Conservation (phyloP, 2,797 vertebrate genomes). For the Loriculus beryllinus region DNA sequence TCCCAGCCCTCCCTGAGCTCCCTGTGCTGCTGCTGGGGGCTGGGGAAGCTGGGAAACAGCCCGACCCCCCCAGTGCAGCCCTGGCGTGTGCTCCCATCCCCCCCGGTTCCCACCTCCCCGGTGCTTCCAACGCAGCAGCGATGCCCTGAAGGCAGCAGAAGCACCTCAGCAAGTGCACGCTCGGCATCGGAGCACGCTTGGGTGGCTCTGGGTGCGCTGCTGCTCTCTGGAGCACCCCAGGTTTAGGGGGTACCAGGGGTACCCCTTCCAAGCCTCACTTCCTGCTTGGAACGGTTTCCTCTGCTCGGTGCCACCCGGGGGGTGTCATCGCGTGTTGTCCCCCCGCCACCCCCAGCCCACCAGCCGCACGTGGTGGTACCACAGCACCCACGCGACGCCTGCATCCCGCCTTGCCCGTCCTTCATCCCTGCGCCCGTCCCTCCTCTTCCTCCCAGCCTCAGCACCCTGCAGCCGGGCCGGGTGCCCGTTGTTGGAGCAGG, state of each 20-base stretch:
- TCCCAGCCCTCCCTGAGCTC: not conserved
- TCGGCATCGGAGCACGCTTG: constrained; percentile 59
- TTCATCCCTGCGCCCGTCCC: not conserved
- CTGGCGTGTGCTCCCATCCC: not conserved
- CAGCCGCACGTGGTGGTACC: not conserved
- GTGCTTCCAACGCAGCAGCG: constrained; percentile 29
- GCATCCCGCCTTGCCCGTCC: not conserved
- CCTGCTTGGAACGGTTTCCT: not conserved
- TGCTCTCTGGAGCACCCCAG: not conserved
- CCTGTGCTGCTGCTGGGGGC: not conserved
- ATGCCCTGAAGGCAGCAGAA: constrained; percentile 68
- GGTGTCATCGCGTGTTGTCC: not conserved
- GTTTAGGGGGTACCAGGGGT: not conserved
- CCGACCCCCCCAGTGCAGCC: not conserved
- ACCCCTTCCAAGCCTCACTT: not conserved
- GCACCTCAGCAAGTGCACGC: constrained; percentile 39
- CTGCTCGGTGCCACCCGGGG: not conserved
- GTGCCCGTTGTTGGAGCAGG: not conserved
- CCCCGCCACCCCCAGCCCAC: not conserved
- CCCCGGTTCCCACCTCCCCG: constrained; percentile 1
- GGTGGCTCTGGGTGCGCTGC: constrained; percentile 37
- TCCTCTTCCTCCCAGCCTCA: constrained; percentile 33
- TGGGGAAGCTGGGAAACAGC: not conserved
- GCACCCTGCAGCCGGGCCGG: constrained; percentile 6
- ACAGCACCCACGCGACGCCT: not conserved